Conservation (phyloP, 1,140 invertebrate species). For the Cylas formicarius region DNA sequence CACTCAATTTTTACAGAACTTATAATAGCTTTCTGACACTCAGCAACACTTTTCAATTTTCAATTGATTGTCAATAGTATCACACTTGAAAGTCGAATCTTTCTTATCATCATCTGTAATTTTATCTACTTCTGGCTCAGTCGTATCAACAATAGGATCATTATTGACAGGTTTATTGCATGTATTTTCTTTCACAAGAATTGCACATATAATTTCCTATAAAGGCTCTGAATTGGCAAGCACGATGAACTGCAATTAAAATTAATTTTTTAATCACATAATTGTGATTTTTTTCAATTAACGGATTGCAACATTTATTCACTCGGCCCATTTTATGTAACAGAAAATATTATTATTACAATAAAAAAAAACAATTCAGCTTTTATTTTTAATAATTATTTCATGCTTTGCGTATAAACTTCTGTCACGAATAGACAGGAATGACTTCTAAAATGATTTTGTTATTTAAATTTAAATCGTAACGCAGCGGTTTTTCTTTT, state of each 20-base stretch:
- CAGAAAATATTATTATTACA: not conserved
- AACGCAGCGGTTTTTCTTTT: too few relatives aligned
- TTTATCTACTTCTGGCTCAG: constrained; percentile 4
- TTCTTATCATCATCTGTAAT: constrained; percentile 8
- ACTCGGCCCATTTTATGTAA: not conserved
- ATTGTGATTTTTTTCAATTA: constrained; percentile 3
- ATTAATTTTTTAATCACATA: constrained; percentile 3
- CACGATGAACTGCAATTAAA: not conserved
- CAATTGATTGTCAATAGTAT: constrained; percentile 2
- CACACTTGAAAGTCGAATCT: constrained; percentile 6
- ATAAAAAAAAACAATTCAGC: not conserved
- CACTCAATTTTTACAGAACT: constrained; percentile 5
- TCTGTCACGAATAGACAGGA: too few relatives aligned
- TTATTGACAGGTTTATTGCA: not conserved
- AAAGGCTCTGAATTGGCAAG: not conserved
- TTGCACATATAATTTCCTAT: not conserved
- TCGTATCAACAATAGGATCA: not conserved
- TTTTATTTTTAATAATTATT: too few relatives aligned
- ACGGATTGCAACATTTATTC: constrained; percentile 6
- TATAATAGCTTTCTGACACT: constrained; percentile 3
- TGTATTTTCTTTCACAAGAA: constrained; percentile 1
- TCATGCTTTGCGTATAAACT: too few relatives aligned
- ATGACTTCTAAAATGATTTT: too few relatives aligned
- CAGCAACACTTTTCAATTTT: constrained; percentile 6
- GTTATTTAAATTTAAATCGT: too few relatives aligned